Conservation (phyloP, 2,888 invertebrate species). For the Teleiodes luculella region DNA sequence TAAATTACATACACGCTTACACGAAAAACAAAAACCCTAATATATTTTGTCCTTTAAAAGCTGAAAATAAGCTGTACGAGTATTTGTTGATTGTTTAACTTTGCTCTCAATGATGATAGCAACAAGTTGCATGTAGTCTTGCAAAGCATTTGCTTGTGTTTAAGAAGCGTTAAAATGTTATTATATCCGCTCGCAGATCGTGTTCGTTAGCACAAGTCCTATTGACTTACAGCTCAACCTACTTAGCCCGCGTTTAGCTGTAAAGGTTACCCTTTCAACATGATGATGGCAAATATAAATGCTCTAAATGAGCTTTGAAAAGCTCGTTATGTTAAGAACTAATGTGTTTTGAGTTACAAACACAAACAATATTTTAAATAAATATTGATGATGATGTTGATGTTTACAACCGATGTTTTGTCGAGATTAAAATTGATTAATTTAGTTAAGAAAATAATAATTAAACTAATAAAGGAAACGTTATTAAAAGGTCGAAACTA, state of each 20-base stretch:
- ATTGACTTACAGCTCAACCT: conserved; percentile 10
- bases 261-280: conserved; percentile 7
- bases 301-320: conserved; percentile 5
- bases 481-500: not conserved
- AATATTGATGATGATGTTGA: no score
- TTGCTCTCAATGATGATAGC: not conserved
- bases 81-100: no score
- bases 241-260: not conserved
- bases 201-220: not conserved
- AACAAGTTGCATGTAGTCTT: not conserved
- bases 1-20: no score
- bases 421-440: not conserved
- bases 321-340: not conserved
- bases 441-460: not conserved
- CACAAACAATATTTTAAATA: no score
- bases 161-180: not conserved
- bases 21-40: no score
- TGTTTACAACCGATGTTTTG: no score
- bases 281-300: conserved; percentile 2
- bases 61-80: no score
- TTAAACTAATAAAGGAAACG: not conserved
- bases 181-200: not conserved
- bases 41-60: no score
- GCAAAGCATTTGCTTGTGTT: not conserved
- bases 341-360: not conserved